phyloP scores from a whole-genome alignment of 2,113 vertebrate genomes.

The Ptilorrhoa leucosticta region DNA sequence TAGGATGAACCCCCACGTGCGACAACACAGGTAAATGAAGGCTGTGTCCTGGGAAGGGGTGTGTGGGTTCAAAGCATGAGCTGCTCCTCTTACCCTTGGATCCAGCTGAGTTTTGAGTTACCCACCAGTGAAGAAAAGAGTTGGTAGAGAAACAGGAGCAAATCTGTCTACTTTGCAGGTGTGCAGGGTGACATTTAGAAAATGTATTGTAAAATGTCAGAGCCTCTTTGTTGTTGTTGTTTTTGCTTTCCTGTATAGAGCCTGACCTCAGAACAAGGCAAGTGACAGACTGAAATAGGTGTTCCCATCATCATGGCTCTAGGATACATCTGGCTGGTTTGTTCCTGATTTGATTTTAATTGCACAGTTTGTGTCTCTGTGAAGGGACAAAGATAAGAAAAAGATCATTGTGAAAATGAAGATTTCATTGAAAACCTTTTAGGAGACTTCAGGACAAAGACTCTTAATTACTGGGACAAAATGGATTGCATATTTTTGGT shows the following conservation, averaged over 20 bases:
- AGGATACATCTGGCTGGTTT: neutral
- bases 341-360: conserved; percentile 11
- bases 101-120: neutral
- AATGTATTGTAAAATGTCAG: neutral
- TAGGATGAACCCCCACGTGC: neutral
- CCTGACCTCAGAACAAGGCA: neutral
- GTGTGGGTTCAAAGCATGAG: neutral
- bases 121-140: neutral
- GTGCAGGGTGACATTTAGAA: neutral
- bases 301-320: neutral
- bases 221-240: neutral
- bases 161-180: neutral
- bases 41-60: neutral
- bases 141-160: neutral
- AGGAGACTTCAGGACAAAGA: neutral
- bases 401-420: neutral
- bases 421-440: conserved; percentile 5
- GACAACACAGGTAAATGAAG: neutral
- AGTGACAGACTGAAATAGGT: neutral
- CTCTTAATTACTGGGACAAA: neutral
- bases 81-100: neutral
- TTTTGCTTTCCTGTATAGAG: neutral
- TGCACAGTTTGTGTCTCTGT: neutral
- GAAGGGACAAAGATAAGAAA: neutral
- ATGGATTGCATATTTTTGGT: neutral